Evolutionary conservation across 2,888 invertebrate species (phyloP).

Genomic region (Ephialtes manifestator): DNA sequence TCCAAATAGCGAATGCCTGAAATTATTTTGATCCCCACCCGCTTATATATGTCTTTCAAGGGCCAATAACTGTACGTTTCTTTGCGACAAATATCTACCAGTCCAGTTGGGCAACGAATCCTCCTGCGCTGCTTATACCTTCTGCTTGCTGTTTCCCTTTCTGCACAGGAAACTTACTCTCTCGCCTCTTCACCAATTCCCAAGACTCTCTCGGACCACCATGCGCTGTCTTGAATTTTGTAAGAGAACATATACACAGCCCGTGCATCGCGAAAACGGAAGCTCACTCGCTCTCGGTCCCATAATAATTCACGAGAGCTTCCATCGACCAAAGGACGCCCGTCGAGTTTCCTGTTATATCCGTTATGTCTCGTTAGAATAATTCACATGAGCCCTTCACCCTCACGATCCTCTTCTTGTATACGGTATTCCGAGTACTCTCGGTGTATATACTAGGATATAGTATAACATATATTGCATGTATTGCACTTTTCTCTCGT

Average conservation of each 20-base stretch:
- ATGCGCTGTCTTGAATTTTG: slow-evolving; percentile 42
- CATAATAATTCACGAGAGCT: slow-evolving; percentile 60
- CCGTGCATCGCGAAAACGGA: slow-evolving; percentile 37
- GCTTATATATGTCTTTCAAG: background rate
- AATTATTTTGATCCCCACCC: too few relatives aligned
- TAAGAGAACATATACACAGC: slow-evolving; percentile 27
- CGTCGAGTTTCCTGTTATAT: slow-evolving; percentile 36
- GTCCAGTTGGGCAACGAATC: slow-evolving; percentile 4
- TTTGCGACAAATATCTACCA: slow-evolving; percentile 14
- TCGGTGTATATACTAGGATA: background rate
- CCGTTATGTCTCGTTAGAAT: slow-evolving; percentile 48
- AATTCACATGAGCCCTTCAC: slow-evolving; percentile 58
- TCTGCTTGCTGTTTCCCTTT: slow-evolving; percentile 4
- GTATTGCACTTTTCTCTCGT: slow-evolving; percentile 24
- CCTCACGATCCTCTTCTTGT: slow-evolving; percentile 27
- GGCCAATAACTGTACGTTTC: slow-evolving; percentile 24
- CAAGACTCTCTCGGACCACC: slow-evolving; percentile 25
- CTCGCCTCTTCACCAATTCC: slow-evolving; percentile 45
- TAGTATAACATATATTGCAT: slow-evolving; percentile 3
- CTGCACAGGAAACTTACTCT: slow-evolving; percentile 38
- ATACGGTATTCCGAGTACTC: background rate
- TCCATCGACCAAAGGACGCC: slow-evolving; percentile 48
- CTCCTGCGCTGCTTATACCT: slow-evolving; percentile 1
- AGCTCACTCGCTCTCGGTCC: slow-evolving; percentile 42
- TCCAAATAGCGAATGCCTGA: too few relatives aligned